Evolutionary conservation across 2,888 invertebrate genomes (phyloP).

Genomic region (Cordilura impudica): DNA sequence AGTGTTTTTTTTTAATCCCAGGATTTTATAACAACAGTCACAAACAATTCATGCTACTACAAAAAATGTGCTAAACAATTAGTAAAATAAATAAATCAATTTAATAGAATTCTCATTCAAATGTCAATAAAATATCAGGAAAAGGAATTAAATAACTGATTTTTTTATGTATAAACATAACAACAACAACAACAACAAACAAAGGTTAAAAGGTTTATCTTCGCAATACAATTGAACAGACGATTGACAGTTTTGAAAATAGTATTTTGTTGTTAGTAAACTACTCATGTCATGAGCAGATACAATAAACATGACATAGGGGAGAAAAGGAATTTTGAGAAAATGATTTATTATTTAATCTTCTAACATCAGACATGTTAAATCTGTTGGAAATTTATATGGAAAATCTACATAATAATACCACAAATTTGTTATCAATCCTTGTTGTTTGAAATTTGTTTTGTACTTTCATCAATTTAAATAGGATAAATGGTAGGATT

Average conservation of each 20-base stretch:
- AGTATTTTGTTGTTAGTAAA: neutral
- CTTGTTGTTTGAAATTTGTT: too few species aligned
- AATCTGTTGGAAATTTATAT: neutral
- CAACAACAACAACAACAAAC: neutral
- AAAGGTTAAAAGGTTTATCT: neutral
- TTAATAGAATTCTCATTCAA: neutral
- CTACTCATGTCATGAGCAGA: conserved; percentile 29
- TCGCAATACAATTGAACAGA: conserved; percentile 34
- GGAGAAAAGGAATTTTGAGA: neutral
- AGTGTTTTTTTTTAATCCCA: too few species aligned
- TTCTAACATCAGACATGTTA: neutral
- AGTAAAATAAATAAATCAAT: neutral
- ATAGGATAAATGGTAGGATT: too few species aligned
- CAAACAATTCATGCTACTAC: too few species aligned
- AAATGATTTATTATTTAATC: neutral
- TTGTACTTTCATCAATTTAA: too few species aligned
- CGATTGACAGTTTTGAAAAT: conserved; percentile 44
- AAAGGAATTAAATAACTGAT: neutral
- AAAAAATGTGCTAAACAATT: neutral
- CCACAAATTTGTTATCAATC: neutral
- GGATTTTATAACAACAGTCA: too few species aligned
- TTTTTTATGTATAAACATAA: neutral
- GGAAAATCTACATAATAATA: too few species aligned
- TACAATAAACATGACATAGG: neutral
- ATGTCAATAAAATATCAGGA: neutral